Evolutionary conservation across 2,113 vertebrate genomes (phyloP), one percentile per base, ranked within the genome.

Genomic region (Eupsittula cactorum): DNA sequence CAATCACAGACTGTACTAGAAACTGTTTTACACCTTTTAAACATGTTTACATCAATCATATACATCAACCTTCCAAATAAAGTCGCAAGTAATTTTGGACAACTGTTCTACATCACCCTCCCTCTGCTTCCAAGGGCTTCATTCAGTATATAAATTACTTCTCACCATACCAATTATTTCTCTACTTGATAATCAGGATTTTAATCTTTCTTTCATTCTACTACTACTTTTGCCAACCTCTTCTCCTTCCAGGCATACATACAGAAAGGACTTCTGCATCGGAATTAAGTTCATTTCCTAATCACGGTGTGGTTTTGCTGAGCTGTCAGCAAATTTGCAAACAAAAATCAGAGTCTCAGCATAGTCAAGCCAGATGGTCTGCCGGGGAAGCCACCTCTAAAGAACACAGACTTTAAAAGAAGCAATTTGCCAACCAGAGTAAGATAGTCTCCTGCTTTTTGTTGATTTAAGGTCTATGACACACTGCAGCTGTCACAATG

Each of bases 271-370:
- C 7, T 5, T 44, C 85, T 62, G 49, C 62, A 53, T 60, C 16
- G 73, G 83, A 83, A 94, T 3, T 16, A 23, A 33, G 5, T 23
- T 73, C 0, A 5, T 23, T 97, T 96, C 83, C 86, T 78, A 87
- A 89, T 50, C 80, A 27, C 0, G 4, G 76, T 35, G 53, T 69
- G 78, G 10, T 88, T 96, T 91, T 93, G 82, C 80, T 80, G 59
- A 87, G 24, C 39, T 89, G 80, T 91, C 84, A 92, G 95, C 29
- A 91, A 86, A 97, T 90, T 77, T 93, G 82, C 85, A 92, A 96
- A 94, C 44, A 16, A 47, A 95, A 93, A 70, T 69, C 7, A 4
- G 68, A 71, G 68, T 24, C 64, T 75, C 50, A 82, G 42, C 75
- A 68, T 31, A 75, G 88, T 17, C 74, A n/a, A 76, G 92, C 82